Evolutionary conservation across 30 jellyfish, hydroid and myxozoan species (phyloP).

Genomic region (Hydractinia symbiolongicarpus): DNA sequence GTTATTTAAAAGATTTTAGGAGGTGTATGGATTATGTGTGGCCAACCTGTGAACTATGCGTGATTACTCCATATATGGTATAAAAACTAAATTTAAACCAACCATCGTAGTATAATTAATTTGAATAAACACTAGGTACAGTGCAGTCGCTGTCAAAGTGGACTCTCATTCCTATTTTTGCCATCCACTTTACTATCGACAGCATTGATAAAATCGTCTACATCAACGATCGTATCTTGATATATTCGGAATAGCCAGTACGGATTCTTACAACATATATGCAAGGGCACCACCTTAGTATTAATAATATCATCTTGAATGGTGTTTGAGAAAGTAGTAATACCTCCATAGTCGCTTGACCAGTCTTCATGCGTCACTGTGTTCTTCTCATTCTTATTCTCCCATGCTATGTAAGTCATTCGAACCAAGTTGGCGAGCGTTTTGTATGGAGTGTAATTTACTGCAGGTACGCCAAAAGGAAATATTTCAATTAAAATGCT

Average conservation of each 20-base stretch:
- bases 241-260: conserved; percentile 76
- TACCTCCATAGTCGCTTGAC: conserved; percentile 60
- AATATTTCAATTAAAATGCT: conserved; percentile 60
- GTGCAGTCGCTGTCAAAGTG: background rate
- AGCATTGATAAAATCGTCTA: background rate
- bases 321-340: conserved; percentile 39
- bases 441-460: conserved; percentile 74
- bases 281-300: conserved; percentile 48
- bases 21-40: too few species aligned
- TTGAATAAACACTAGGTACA: background rate
- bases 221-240: conserved; percentile 90
- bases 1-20: too few species aligned
- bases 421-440: conserved; percentile 45
- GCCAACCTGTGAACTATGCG: too few species aligned
- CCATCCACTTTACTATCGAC: too few species aligned
- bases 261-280: conserved; percentile 77
- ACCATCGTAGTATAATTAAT: background rate
- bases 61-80: too few species aligned
- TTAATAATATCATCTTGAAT: conserved; percentile 28
- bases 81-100: background rate
- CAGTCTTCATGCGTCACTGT: conserved; percentile 57
- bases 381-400: conserved; percentile 13
- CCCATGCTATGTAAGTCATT: conserved; percentile 65
- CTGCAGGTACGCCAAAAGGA: conserved; percentile 83
- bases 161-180: background rate